These are phyloP conservation scores for Xestia xanthographa DNA, from an alignment of 2,888 invertebrate species.

Conservation along the genomic window DNA sequence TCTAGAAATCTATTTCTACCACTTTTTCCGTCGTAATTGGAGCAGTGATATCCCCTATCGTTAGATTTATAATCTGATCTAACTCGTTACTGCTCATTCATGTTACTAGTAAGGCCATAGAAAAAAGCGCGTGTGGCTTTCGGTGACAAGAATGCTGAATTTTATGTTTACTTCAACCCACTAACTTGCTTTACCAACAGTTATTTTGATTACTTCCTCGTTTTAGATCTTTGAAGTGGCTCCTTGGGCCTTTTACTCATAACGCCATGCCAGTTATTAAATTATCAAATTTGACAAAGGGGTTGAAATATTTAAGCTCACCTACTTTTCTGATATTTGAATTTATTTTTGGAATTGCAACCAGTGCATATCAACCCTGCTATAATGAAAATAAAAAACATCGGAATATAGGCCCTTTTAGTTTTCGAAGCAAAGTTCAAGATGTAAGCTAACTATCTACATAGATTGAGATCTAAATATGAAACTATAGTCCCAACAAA, in stretches of 20 bases:
- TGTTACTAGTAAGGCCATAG: not conserved
- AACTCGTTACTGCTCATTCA: constrained; percentile 36
- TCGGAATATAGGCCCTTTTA: not conserved
- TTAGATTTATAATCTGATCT: constrained; percentile 26
- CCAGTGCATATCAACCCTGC: not conserved
- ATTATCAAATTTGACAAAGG: not conserved
- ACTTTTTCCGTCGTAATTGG: constrained; percentile 38
- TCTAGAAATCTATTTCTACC: constrained; percentile 44
- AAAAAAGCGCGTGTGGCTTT: constrained; percentile 1
- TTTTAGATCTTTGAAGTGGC: not conserved
- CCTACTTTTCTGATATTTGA: not conserved
- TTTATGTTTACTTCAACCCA: constrained; percentile 8
- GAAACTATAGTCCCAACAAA: constrained; percentile 14
- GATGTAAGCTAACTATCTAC: not conserved
- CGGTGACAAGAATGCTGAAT: constrained; percentile 4
- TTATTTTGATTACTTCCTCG: constrained; percentile 21
- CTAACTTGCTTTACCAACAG: not conserved
- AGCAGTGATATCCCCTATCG: constrained; percentile 41
- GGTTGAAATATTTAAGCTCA: not conserved
- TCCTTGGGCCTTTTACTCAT: not conserved
- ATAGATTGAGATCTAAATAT: not conserved
- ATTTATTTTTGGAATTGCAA: not conserved
- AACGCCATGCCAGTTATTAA: not conserved
- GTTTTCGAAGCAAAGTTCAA: not conserved
- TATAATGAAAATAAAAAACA: not conserved